Conservation (phyloP, 1,140 invertebrate genomes). For the Caerostris extrusa region DNA sequence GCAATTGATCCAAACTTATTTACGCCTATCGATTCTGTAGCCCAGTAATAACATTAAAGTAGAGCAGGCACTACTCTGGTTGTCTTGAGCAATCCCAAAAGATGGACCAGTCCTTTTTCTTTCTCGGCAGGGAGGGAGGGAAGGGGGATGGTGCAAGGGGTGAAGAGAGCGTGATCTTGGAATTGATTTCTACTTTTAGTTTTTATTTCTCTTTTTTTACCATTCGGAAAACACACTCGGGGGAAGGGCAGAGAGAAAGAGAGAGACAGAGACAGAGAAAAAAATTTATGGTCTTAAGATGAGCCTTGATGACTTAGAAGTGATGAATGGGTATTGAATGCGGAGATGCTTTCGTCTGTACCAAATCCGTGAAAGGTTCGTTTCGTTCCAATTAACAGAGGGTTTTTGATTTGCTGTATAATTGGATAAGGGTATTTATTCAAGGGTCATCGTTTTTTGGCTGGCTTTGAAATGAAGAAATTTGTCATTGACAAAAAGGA, state of each 20-base stretch:
- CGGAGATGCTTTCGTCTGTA: conserved; percentile 2
- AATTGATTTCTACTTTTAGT: conserved; percentile 24
- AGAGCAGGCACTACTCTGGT: neutral
- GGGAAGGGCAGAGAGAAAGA: neutral
- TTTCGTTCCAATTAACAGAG: neutral
- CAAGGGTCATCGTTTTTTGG: neutral
- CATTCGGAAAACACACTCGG: conserved; percentile 13
- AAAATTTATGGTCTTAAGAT: neutral
- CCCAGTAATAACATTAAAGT: conserved; percentile 53
- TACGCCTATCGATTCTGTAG: conserved; percentile 40
- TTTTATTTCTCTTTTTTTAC: neutral
- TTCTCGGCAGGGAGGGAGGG: neutral
- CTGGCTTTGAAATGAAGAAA: neutral
- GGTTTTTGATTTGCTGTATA: neutral
- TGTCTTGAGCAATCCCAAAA: conserved; percentile 30
- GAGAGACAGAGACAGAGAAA: neutral
- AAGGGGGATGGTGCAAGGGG: neutral
- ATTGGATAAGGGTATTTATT: conserved; percentile 13
- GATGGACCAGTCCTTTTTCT: neutral
- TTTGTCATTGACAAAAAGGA: neutral
- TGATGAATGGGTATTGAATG: conserved; percentile 44
- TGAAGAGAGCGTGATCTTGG: conserved; percentile 46
- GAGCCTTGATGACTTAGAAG: conserved; percentile 45
- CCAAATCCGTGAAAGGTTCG: neutral
- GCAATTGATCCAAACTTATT: conserved; percentile 31